phyloP scores from a whole-genome alignment of 2,888 invertebrate genomes.

The Heterodera filipjevi region DNA sequence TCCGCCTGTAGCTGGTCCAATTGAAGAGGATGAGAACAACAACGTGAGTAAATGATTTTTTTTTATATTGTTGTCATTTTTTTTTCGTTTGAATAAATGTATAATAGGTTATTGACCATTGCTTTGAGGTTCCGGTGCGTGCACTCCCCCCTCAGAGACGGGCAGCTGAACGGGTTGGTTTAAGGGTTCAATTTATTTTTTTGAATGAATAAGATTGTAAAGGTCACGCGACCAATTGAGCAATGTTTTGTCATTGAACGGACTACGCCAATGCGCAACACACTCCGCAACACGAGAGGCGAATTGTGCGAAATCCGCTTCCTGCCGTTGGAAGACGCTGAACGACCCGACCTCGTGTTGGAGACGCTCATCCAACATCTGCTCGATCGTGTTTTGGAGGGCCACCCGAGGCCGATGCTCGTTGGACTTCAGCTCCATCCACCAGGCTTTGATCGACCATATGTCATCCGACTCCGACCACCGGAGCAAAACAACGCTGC shows the following conservation, averaged over 20 bases:
- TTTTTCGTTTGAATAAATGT: too few relatives aligned
- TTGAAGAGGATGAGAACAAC: too few relatives aligned
- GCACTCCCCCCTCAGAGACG: too few relatives aligned
- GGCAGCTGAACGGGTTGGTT: too few relatives aligned
- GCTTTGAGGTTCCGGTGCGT: too few relatives aligned
- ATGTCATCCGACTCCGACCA: background rate
- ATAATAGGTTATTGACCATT: too few relatives aligned
- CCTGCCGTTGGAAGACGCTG: background rate
- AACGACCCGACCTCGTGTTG: background rate
- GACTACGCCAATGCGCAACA: background rate
- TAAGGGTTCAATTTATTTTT: too few relatives aligned
- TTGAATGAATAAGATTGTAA: too few relatives aligned
- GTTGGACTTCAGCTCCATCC: conserved; percentile 7
- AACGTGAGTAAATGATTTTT: too few relatives aligned
- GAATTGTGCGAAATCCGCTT: conserved; percentile 14
- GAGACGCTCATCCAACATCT: background rate
- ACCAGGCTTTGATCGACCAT: background rate
- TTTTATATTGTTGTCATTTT: too few relatives aligned
- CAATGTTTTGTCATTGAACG: background rate
- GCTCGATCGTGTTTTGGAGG: background rate
- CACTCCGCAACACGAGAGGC: background rate
- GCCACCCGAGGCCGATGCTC: background rate
- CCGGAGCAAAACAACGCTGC: conserved; percentile 19
- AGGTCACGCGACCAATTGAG: too few relatives aligned
- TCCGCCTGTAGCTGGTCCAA: too few relatives aligned